Base-by-base conservation (phyloP, 2,113 vertebrate genomes). In the Gavialis gangeticus region DNA sequence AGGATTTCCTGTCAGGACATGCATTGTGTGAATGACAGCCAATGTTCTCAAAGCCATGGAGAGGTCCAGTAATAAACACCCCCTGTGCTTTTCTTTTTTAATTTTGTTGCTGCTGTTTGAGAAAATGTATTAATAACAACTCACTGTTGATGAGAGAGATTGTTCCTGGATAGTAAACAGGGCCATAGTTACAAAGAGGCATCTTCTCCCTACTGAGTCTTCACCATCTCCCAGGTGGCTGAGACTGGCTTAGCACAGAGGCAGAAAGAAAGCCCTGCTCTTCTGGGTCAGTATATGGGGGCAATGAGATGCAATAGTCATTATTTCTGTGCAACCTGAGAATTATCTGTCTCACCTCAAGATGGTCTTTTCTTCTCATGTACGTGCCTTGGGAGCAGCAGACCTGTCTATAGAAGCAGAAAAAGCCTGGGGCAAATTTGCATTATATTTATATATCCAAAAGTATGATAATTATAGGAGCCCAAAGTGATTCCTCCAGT, bases 181-280 rank as follows among this genome's bases (percentile, higher is more conserved):
- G 69, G 21, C 5, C 69, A 3, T 15, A 79, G 55, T 4, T 18
- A 94, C 28, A 85, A 91, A 57, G 30, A 14, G 14, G 10, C 18
- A 56, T 30, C 17, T 84, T 82, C 64, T 91, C 28, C 60, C 76
- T 22, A 13, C 5, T 14, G 81, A 22, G 25, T 24, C 2, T 75
- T 60, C 7, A 2, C 59, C 54, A 63, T 55, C 30, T 28, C 21
- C 21, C 27, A 63, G 19, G 73, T 81, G 57, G 37, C 6, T 69
- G 24, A 7, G 0, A 10, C 28, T 22, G 15, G 24, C 46, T 0
- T 0, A 69, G n/a, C 10, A 34, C 10, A 66, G 1, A 79, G 15
- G 54, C 7, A 4, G 2, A 69, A 10, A 81, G 10, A 66, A 30
- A 69, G 34, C 27, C 15, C 63, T 28, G 2, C 57, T 78, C 9